These are phyloP conservation scores for Clinocottus analis DNA, from an alignment of 2,113 vertebrate species.

Conservation along the genomic window DNA sequence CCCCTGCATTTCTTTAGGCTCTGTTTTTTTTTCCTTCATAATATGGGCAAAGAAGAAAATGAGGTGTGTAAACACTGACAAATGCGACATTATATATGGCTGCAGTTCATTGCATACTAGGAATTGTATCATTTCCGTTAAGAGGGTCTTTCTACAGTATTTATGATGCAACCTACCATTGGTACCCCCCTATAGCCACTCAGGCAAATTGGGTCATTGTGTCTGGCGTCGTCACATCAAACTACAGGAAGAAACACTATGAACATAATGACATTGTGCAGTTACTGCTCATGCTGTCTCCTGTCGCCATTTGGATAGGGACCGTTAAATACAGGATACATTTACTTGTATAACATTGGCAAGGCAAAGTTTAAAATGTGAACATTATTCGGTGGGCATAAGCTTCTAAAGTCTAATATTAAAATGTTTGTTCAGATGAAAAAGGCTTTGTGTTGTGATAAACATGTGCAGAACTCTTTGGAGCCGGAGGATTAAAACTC, in stretches of 20 bases:
- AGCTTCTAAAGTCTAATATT: slow-evolving; percentile 66
- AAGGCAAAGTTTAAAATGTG: slow-evolving; percentile 48
- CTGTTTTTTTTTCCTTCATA: slow-evolving; percentile 75
- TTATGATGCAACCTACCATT: slow-evolving; percentile 70
- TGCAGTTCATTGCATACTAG: slow-evolving; percentile 56
- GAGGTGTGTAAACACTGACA: slow-evolving; percentile 59
- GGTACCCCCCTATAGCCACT: slow-evolving; percentile 58
- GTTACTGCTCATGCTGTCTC: slow-evolving; percentile 49
- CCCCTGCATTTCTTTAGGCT: slow-evolving; percentile 88
- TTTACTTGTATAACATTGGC: slow-evolving; percentile 19
- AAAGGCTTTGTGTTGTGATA: slow-evolving; percentile 71
- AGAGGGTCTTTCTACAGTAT: slow-evolving; percentile 72
- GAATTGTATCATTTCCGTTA: slow-evolving; percentile 50
- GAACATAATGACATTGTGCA: slow-evolving; percentile 64
- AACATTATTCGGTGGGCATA: slow-evolving; percentile 47
- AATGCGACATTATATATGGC: slow-evolving; percentile 59
- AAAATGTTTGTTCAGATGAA: slow-evolving; percentile 64
- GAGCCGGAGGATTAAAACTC: slow-evolving; percentile 69
- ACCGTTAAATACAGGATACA: slow-evolving; percentile 30
- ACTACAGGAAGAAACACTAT: slow-evolving; percentile 60
- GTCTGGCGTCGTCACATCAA: slow-evolving; percentile 76
- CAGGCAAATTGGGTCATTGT: slow-evolving; percentile 80
- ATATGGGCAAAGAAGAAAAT: slow-evolving; percentile 66
- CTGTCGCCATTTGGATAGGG: slow-evolving; percentile 22
- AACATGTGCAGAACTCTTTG: slow-evolving; percentile 64